Percentiles rank a stretch among this genome's conserved stretches.
Evolutionary conservation across 2,113 vertebrate species (phyloP).

Genomic region (Chroicocephalus ridibundus): DNA sequence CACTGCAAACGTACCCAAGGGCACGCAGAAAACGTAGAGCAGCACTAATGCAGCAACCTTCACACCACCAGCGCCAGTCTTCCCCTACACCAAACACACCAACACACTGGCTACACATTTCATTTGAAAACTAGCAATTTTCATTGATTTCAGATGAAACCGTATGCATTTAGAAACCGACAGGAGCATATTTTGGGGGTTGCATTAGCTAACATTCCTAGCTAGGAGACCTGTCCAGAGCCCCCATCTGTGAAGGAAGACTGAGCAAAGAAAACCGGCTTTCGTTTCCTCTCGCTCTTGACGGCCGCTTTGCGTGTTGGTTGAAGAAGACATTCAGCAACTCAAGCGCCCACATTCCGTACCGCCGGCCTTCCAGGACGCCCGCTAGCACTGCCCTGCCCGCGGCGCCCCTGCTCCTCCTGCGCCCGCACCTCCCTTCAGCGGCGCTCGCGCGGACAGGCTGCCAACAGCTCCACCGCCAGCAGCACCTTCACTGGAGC

Average conservation of each 20-base stretch:
- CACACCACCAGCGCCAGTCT: not conserved
- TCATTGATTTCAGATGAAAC: not conserved
- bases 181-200: not conserved
- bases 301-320: not conserved
- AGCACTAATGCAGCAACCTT: not conserved
- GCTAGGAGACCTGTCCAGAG: not conserved
- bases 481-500: not conserved
- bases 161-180: not conserved
- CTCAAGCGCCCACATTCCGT: not conserved
- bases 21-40: not conserved
- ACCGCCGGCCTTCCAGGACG: not conserved
- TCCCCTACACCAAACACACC: not conserved
- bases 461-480: not conserved
- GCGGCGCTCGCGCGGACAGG: not conserved
- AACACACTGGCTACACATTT: not conserved
- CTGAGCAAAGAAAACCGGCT: not conserved
- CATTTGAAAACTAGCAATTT: not conserved
- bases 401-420: not conserved
- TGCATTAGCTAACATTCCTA: accelerated
- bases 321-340: not conserved
- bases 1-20: not conserved
- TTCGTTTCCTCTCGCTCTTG: not conserved
- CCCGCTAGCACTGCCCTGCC: not conserved
- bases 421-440: not conserved
- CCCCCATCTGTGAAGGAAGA: accelerated